Conservation (phyloP, 1,140 invertebrate species). For the Apis dorsata region DNA sequence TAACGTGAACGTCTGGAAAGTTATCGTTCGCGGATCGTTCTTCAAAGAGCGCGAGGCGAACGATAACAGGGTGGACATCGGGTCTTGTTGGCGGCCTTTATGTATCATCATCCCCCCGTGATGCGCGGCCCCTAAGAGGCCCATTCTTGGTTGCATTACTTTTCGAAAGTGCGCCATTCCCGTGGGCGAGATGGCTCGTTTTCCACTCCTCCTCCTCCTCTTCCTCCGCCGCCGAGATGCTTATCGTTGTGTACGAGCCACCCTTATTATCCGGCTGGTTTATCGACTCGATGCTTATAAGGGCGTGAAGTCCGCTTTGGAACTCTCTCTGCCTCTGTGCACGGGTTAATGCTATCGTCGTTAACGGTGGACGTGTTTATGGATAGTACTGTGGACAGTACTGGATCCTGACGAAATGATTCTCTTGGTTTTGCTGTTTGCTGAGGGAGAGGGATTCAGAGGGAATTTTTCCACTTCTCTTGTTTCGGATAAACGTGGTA, state of each 20-base stretch:
- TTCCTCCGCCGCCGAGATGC: background rate
- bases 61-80: slow-evolving; percentile 27
- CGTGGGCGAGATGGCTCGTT: slow-evolving; percentile 31
- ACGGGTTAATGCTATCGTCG: background rate
- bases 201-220: slow-evolving; percentile 4
- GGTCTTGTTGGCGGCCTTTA: slow-evolving; percentile 28
- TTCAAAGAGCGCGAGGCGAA: slow-evolving; percentile 12
- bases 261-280: slow-evolving; percentile 31
- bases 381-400: too few relatives aligned
- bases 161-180: slow-evolving; percentile 43
- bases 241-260: slow-evolving; percentile 15
- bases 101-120: slow-evolving; percentile 23
- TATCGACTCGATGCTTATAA: slow-evolving; percentile 4
- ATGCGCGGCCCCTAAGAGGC: slow-evolving; percentile 21
- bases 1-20: slow-evolving; percentile 13
- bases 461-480: too few relatives aligned
- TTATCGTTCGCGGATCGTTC: slow-evolving; percentile 11
- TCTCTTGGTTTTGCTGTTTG: too few relatives aligned
- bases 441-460: too few relatives aligned
- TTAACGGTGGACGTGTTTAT: background rate
- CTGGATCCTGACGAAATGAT: too few relatives aligned
- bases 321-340: too few relatives aligned
- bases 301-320: background rate
- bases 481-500: too few relatives aligned
- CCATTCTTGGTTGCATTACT: slow-evolving; percentile 46